These are phyloP conservation scores for Corythoichthys intestinalis DNA, from an alignment of 2,113 vertebrate genomes.

Conservation along the genomic window DNA sequence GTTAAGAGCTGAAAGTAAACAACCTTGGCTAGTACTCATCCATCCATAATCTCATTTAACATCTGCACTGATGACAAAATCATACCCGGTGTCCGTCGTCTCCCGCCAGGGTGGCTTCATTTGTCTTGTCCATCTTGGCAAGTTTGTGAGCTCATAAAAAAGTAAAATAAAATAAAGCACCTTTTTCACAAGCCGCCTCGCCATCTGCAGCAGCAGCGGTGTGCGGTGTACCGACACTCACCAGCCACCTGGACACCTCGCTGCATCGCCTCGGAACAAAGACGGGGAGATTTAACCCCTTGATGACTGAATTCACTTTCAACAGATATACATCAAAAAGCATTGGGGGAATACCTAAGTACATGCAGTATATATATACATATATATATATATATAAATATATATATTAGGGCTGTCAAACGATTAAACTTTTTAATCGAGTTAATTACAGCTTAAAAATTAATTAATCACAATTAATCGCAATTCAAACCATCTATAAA, in stretches of 20 bases:
- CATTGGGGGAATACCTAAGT: too few relatives aligned
- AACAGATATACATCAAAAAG: too few relatives aligned
- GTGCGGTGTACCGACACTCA: neutral
- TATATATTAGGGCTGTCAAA: too few relatives aligned
- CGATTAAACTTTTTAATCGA: too few relatives aligned
- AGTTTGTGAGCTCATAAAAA: conserved; percentile 17
- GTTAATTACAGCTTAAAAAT: too few relatives aligned
- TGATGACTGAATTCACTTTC: too few relatives aligned
- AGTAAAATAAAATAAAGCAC: neutral
- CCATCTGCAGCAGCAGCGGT: neutral
- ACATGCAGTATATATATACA: too few relatives aligned
- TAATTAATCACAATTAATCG: too few relatives aligned
- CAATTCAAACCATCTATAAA: too few relatives aligned
- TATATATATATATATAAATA: too few relatives aligned
- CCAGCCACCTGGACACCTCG: conserved; percentile 1
- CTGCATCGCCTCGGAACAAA: neutral
- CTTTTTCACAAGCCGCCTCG: neutral
- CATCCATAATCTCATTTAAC: conserved; percentile 21
- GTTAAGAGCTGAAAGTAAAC: conserved; percentile 31
- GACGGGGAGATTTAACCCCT: neutral
- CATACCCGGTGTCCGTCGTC: conserved; percentile 12
- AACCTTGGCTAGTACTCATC: conserved; percentile 9
- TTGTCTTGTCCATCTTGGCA: conserved; percentile 30
- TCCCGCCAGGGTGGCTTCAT: conserved; percentile 7
- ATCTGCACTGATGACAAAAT: conserved; percentile 47